Conservation (phyloP, 2,797 vertebrate genomes). For the Echeneis naucrates region DNA sequence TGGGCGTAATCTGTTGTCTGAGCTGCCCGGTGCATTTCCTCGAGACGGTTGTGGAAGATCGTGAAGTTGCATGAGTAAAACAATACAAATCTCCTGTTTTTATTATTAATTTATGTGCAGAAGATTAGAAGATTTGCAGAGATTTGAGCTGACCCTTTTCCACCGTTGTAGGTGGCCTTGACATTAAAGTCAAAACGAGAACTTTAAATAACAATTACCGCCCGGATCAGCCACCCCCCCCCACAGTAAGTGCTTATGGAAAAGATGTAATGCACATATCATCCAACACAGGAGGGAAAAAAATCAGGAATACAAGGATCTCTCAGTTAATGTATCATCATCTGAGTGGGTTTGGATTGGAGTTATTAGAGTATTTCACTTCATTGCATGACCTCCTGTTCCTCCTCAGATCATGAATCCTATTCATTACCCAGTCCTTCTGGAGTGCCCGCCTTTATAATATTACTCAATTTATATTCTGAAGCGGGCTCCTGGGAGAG, state of each 20-base stretch:
- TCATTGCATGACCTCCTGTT: constrained; percentile 93
- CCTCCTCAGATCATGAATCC: constrained; percentile 93
- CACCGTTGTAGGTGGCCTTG: constrained; percentile 58
- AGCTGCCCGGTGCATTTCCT: constrained; percentile 81
- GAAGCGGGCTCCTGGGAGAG: constrained; percentile 91
- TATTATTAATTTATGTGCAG: constrained; percentile 82
- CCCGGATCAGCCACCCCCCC: constrained; percentile 44
- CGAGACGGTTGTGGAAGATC: constrained; percentile 85
- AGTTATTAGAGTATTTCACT: constrained; percentile 98
- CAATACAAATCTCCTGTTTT: constrained; percentile 88
- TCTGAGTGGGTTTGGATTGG: constrained; percentile 93
- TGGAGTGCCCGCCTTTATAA: constrained; percentile 92
- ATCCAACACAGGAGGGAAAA: constrained; percentile 49
- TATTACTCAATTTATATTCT: constrained; percentile 98
- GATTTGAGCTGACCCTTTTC: constrained; percentile 77
- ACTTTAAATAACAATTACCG: constrained; percentile 80
- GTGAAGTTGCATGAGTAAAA: constrained; percentile 88
- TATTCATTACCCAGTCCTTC: constrained; percentile 95
- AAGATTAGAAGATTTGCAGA: constrained; percentile 89
- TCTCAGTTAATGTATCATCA: constrained; percentile 96
- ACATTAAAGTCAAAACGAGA: constrained; percentile 81
- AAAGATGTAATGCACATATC: constrained; percentile 67
- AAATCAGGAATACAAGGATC: constrained; percentile 87
- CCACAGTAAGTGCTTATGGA: constrained; percentile 60
- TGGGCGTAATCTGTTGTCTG: constrained; percentile 85